phyloP scores from a whole-genome alignment of 2,888 invertebrate genomes.

The Apodemia mormo region DNA sequence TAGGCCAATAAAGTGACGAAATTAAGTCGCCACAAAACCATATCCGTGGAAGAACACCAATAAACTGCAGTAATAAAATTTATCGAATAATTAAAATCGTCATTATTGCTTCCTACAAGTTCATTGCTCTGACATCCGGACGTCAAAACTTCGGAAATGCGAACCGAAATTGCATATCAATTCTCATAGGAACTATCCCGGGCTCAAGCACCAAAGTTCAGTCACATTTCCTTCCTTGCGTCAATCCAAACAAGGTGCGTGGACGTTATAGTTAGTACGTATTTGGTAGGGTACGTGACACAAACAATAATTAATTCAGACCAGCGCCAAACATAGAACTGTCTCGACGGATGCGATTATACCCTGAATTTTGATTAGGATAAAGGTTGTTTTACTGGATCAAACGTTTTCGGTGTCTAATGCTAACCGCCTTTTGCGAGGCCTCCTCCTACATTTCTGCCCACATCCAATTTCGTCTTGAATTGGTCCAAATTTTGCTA shows the following conservation, averaged over 20 bases:
- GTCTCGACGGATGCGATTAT: conserved; percentile 52
- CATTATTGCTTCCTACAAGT: conserved; percentile 33
- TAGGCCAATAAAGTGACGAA: neutral
- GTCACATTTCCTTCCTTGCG: conserved; percentile 72
- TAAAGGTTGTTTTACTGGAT: conserved; percentile 55
- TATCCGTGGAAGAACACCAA: neutral
- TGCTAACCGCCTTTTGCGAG: conserved; percentile 67
- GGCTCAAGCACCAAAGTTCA: conserved; percentile 52
- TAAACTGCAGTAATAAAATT: neutral
- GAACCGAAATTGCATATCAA: conserved; percentile 67
- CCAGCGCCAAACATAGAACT: conserved; percentile 66
- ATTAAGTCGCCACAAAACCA: neutral
- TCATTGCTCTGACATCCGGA: conserved; percentile 57
- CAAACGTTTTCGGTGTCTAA: conserved; percentile 53
- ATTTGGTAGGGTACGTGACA: conserved; percentile 77
- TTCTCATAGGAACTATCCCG: conserved; percentile 47
- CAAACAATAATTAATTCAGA: conserved; percentile 71
- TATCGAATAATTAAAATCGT: neutral
- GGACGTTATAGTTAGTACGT: conserved; percentile 51
- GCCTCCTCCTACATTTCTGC: conserved; percentile 75
- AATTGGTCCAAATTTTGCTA: conserved; percentile 61
- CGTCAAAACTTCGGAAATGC: conserved; percentile 60
- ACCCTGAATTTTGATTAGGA: conserved; percentile 52
- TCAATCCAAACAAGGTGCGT: conserved; percentile 59
- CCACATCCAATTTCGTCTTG: conserved; percentile 73